These are phyloP conservation scores for Erebia aethiops DNA, from an alignment of 2,888 invertebrate genomes.

Conservation along the genomic window DNA sequence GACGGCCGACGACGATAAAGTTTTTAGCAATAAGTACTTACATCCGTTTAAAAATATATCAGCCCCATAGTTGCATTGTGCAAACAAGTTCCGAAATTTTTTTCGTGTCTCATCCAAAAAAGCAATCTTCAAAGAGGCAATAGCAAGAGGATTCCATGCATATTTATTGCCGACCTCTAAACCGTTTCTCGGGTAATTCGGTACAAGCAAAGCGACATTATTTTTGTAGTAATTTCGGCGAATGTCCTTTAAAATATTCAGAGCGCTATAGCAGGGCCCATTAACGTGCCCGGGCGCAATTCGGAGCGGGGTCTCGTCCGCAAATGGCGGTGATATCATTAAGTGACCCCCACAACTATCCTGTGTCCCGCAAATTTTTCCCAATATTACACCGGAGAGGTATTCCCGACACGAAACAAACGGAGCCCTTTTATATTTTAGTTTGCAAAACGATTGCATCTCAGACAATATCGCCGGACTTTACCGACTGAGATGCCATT, in stretches of 20 bases:
- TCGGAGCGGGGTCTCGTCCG: constrained; percentile 74
- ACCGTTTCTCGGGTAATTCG: constrained; percentile 80
- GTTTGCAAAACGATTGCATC: constrained; percentile 46
- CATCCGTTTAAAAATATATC: too few relatives aligned
- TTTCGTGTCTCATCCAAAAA: constrained; percentile 65
- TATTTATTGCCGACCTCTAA: constrained; percentile 79
- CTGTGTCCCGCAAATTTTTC: constrained; percentile 75
- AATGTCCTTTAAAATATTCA: constrained; percentile 83
- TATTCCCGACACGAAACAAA: constrained; percentile 57
- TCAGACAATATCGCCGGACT: constrained; percentile 16
- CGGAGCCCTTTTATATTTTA: constrained; percentile 52
- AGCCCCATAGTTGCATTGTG: not conserved
- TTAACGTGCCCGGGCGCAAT: constrained; percentile 80
- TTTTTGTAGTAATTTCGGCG: constrained; percentile 82
- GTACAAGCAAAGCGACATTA: constrained; percentile 81
- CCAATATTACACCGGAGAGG: constrained; percentile 75
- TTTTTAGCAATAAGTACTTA: too few relatives aligned
- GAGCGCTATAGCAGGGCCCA: constrained; percentile 78
- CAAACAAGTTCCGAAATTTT: not conserved
- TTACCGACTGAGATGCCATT: not conserved
- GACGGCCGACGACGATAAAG: too few relatives aligned
- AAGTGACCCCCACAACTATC: constrained; percentile 80
- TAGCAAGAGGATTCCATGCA: constrained; percentile 75
- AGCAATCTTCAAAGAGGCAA: constrained; percentile 75
- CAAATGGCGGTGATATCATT: constrained; percentile 82